A percentile compares a stretch with the other conserved stretches of the same genome.
Conservation (phyloP, 2,888 invertebrate species). For the Macaria liturata region DNA sequence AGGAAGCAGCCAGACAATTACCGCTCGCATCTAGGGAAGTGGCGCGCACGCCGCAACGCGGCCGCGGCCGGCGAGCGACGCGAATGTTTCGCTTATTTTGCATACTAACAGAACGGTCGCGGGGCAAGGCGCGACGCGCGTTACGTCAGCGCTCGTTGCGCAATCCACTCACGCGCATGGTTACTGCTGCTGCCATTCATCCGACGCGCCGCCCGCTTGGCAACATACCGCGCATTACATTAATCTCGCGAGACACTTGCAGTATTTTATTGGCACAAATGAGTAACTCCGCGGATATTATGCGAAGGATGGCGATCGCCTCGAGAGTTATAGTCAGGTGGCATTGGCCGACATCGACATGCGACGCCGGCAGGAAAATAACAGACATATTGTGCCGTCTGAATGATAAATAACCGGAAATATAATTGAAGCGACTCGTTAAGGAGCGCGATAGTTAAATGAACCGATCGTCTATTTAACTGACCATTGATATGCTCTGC, state of each 20-base stretch:
- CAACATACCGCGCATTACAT: constrained; percentile 53
- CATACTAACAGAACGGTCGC: constrained; percentile 64
- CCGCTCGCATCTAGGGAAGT: constrained; percentile 42
- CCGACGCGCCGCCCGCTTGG: constrained; percentile 62
- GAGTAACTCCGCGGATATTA: constrained; percentile 11
- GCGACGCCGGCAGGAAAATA: constrained; percentile 29
- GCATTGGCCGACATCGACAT: constrained; percentile 32
- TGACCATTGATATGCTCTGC: too few species aligned
- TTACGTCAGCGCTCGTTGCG: constrained; percentile 71
- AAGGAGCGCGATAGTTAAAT: constrained; percentile 11
- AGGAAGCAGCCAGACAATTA: constrained; percentile 41
- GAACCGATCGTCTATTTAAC: background rate
- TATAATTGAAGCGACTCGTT: constrained; percentile 20
- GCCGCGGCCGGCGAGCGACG: constrained; percentile 47
- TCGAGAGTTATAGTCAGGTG: constrained; percentile 25
- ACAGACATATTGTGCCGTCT: constrained; percentile 23
- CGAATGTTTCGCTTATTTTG: constrained; percentile 73
- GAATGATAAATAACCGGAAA: constrained; percentile 35
- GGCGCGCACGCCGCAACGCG: constrained; percentile 57
- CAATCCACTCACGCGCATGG: constrained; percentile 71
- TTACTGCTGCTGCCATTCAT: constrained; percentile 62
- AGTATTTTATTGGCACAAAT: constrained; percentile 25
- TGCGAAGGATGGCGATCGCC: constrained; percentile 13
- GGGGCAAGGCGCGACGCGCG: constrained; percentile 48
- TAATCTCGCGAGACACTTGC: constrained; percentile 28